A percentile compares a stretch with the other conserved stretches of the same genome.
Conservation (phyloP, 2,113 vertebrate genomes). For the Eretmochelys imbricata region DNA sequence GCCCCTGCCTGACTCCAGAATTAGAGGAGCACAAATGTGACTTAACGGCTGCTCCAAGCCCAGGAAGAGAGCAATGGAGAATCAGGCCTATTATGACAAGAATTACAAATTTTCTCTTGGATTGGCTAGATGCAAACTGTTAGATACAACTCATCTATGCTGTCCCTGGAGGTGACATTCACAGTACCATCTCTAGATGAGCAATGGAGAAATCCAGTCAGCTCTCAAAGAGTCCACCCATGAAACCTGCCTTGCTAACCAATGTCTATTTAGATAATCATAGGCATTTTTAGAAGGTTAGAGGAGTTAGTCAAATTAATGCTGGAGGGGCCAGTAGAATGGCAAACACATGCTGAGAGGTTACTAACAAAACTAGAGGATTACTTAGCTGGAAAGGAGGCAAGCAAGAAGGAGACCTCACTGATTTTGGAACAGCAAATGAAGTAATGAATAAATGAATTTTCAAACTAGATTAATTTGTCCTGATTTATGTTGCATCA, state of each 20-base stretch:
- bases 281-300: not conserved
- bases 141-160: too few relatives aligned
- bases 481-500: not conserved
- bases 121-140: too few relatives aligned
- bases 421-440: conserved; percentile 26
- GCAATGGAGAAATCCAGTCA: not conserved
- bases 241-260: not conserved
- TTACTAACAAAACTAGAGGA: conserved; percentile 29
- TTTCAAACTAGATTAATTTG: not conserved
- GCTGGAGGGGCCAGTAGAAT: not conserved
- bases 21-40: not conserved
- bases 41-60: not conserved
- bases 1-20: not conserved
- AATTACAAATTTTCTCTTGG: not conserved
- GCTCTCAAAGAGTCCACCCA: not conserved
- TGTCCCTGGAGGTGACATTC: not conserved
- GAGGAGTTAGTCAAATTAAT: not conserved
- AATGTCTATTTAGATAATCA: conserved; percentile 6
- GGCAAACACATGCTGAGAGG: not conserved
- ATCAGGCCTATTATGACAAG: not conserved
- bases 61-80: not conserved
- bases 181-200: not conserved
- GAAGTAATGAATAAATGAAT: conserved; percentile 17
- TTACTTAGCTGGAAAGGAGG: conserved; percentile 9
- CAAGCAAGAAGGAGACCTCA: conserved; percentile 29